These are phyloP conservation scores for Lordiphosa mommai DNA, from an alignment of 1,140 invertebrate species.

Conservation along the genomic window DNA sequence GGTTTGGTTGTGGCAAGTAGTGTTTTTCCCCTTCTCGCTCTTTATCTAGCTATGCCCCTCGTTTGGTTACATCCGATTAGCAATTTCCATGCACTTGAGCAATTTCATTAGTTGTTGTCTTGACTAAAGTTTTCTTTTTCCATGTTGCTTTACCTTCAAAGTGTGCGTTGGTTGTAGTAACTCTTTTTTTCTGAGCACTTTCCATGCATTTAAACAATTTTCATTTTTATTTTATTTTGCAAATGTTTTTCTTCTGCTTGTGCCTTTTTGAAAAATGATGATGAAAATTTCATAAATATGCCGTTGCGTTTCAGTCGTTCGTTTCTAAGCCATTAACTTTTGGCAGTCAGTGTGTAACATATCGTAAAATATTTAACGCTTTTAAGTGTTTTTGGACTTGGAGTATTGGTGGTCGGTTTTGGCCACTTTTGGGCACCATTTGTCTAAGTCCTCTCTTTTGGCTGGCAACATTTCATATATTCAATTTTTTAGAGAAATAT, in stretches of 20 bases:
- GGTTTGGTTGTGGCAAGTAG: conserved; percentile 26
- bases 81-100: conserved; percentile 72
- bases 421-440: conserved; percentile 18
- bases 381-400: conserved; percentile 55
- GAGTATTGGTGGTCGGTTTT: conserved; percentile 12
- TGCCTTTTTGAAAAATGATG: conserved; percentile 60
- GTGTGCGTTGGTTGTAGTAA: conserved; percentile 7
- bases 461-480: conserved; percentile 40
- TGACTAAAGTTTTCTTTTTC: conserved; percentile 35
- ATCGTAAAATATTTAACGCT: conserved; percentile 75
- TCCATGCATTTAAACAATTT: conserved; percentile 75
- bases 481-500: conserved; percentile 61
- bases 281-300: conserved; percentile 76
- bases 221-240: conserved; percentile 50
- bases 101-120: conserved; percentile 58
- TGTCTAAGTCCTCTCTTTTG: conserved; percentile 33
- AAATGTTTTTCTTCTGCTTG: conserved; percentile 46
- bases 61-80: conserved; percentile 55
- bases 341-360: conserved; percentile 30
- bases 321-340: conserved; percentile 68
- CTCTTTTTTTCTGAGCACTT: conserved; percentile 44
- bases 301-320: conserved; percentile 58
- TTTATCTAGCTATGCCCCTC: background rate
- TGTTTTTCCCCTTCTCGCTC: background rate
- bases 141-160: conserved; percentile 10